Conservation (phyloP, 2,888 invertebrate species). For the Crematogaster levior region DNA sequence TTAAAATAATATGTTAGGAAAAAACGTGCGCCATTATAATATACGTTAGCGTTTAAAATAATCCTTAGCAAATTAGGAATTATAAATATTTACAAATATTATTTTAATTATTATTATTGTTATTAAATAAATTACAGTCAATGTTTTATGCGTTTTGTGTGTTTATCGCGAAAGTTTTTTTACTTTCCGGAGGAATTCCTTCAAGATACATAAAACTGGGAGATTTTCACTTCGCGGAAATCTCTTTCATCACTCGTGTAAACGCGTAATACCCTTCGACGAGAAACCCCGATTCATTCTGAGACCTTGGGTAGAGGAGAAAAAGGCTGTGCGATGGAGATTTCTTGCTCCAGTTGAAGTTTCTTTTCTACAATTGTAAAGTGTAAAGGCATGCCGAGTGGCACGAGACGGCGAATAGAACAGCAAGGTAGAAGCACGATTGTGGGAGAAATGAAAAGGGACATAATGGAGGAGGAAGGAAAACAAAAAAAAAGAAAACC, state of each 20-base stretch:
- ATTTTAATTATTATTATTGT: background rate
- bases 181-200: background rate
- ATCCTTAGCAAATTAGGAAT: background rate
- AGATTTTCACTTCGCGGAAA: conserved; percentile 31
- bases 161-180: background rate
- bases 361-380: conserved; percentile 44
- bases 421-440: conserved; percentile 28
- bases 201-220: conserved; percentile 9
- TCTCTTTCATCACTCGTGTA: conserved; percentile 36
- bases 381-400: background rate
- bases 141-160: background rate
- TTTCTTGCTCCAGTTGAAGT: conserved; percentile 37
- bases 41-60: background rate
- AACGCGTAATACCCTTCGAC: conserved; percentile 33
- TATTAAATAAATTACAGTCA: background rate
- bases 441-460: conserved; percentile 58
- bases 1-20: background rate
- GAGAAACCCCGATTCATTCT: conserved; percentile 6
- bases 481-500: conserved; percentile 34
- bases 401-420: background rate
- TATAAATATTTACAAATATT: background rate
- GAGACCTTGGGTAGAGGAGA: conserved; percentile 23
- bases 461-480: conserved; percentile 45
- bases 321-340: conserved; percentile 12
- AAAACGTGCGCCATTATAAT: background rate